Base-by-base conservation (phyloP, 1,140 invertebrate genomes). In the Trachymyrmex cornetzi region DNA sequence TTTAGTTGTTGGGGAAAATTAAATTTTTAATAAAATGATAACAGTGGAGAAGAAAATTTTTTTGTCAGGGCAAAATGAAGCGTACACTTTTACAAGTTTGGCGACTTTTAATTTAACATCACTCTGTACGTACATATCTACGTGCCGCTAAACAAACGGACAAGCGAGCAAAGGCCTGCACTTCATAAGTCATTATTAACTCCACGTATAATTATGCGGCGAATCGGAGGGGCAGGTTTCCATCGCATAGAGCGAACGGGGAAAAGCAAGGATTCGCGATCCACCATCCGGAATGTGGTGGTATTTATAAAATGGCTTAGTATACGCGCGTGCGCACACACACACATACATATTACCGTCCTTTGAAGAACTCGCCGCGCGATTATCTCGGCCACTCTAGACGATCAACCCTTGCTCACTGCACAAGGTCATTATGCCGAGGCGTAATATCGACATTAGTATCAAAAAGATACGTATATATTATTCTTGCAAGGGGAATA, bases 141-240 rank as follows among this genome's bases (percentile, higher is more conserved):
- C 22, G 72, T 90, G 79, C 82, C 64, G 81, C 66, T 90, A 90
- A 44, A 88, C 89, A 91, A 91, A 91, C 77, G 82, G 72, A 91
- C 87, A 57, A 63, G 75, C 44, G 44, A 64, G n/a, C 61, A 48
- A 69, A 80, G 67, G 63, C 64, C 79, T 64, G 87, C 77, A 88
- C 87, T 91, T 90, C 74, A 87, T 88, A 91, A 91, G 87, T 91
- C 84, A 88, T 91, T 90, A 91, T 91, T 90, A 91, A 91, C 84
- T 81, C 77, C 72, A 74, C 89, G 90, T 88, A 74, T 90, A 91
- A 91, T 91, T 90, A 91, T 63, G 86, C 79, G 86, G 75, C 27
- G 59, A 53, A 27, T 14, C 44, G 63, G 44, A 50, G 85, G 66
- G 66, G 53, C 77, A 48, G 55, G 86, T 77, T 85, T 72, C 88